Evolutionary conservation across 2,113 vertebrate genomes (phyloP).

Genomic region (Crotalus tigris): DNA sequence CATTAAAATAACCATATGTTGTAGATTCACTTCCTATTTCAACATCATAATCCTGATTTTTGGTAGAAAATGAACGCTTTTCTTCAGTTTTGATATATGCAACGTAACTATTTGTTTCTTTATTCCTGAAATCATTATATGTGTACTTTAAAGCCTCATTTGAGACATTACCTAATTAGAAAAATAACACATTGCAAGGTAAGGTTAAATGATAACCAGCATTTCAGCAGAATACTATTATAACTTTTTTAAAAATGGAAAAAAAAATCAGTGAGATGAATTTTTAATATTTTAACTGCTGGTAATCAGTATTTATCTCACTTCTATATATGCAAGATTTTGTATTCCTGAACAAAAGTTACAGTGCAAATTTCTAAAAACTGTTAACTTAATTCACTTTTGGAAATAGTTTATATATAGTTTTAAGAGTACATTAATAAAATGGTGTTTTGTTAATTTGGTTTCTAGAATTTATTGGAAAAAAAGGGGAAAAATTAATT

Average conservation of each 20-base stretch:
- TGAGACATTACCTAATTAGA: background rate
- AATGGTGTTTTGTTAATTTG: background rate
- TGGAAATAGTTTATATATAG: background rate
- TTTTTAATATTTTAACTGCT: background rate
- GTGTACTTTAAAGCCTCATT: conserved; percentile 56
- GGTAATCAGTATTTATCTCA: background rate
- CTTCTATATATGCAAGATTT: background rate
- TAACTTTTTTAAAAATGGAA: background rate
- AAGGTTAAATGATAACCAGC: background rate
- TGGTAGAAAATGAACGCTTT: conserved; percentile 15
- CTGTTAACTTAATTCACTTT: background rate
- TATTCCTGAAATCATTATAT: conserved; percentile 66
- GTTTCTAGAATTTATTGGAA: background rate
- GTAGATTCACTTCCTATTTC: conserved; percentile 58
- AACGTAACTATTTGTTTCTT: conserved; percentile 58
- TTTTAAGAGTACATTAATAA: background rate
- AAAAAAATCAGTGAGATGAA: background rate
- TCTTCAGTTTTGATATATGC: conserved; percentile 50
- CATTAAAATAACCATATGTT: conserved; percentile 60
- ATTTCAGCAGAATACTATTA: background rate
- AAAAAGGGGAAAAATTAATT: background rate
- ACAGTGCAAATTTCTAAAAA: background rate
- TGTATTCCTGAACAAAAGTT: background rate
- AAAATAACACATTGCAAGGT: background rate
- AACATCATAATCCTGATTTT: conserved; percentile 41